Evolutionary conservation across 1,140 invertebrate species (phyloP).

Genomic region (Adelges cooleyi): DNA sequence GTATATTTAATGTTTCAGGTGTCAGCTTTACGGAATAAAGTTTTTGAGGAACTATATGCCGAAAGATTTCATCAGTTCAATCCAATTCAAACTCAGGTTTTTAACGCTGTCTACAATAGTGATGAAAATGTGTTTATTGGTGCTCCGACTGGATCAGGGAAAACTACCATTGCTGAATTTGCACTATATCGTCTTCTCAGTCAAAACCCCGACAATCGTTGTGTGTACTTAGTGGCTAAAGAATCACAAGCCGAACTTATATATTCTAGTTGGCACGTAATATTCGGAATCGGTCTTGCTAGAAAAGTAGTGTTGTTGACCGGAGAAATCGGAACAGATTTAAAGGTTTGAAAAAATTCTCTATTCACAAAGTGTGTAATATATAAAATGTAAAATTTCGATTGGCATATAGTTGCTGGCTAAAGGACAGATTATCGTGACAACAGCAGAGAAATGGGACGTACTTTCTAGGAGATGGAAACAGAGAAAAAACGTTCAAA

Average conservation of each 20-base stretch:
- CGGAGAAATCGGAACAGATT: conserved; percentile 93
- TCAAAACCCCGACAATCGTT: conserved; percentile 57
- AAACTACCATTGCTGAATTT: conserved; percentile 94
- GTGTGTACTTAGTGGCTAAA: conserved; percentile 88
- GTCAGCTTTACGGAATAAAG: conserved; percentile 67
- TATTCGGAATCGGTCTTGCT: conserved; percentile 68
- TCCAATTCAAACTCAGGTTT: conserved; percentile 98
- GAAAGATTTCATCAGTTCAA: conserved; percentile 91
- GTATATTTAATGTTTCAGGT: conserved; percentile 36
- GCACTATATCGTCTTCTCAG: conserved; percentile 82
- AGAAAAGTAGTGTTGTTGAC: conserved; percentile 90
- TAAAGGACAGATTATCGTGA: conserved; percentile 89
- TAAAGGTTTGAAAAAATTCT: conserved; percentile 53
- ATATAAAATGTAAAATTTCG: too few species aligned
- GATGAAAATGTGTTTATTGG: conserved; percentile 99
- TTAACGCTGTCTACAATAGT: conserved; percentile 96
- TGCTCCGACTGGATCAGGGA: conserved; percentile 93
- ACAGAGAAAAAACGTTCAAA: conserved; percentile 95
- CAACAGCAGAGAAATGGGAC: conserved; percentile 98
- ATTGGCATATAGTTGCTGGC: conserved; percentile 43
- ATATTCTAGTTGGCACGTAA: conserved; percentile 80
- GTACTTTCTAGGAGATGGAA: conserved; percentile 97
- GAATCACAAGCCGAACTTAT: conserved; percentile 85
- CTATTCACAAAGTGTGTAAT: too few species aligned
- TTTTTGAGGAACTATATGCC: conserved; percentile 75